Percentiles rank a stretch among this genome's conserved stretches.
These are phyloP conservation scores for Macaca mulatta DNA, from an alignment of 2,113 vertebrate genomes.

Conservation along the genomic window DNA sequence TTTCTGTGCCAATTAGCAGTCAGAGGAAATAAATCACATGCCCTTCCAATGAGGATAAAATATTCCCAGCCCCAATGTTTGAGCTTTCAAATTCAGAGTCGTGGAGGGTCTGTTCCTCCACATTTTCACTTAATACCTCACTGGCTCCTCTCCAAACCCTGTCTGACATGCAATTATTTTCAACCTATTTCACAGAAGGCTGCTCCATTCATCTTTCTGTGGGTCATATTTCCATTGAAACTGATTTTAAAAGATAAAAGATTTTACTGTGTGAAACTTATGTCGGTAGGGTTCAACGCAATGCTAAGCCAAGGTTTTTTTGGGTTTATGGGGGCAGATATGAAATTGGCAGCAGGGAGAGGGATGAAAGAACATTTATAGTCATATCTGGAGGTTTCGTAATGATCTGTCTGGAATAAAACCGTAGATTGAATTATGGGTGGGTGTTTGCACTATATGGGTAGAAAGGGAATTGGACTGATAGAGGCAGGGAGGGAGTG, in stretches of 20 bases:
- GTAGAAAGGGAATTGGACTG: not conserved
- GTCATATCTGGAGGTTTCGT: not conserved
- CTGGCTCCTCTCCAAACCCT: conserved; percentile 64
- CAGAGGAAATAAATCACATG: conserved; percentile 52
- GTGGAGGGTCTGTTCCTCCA: not conserved
- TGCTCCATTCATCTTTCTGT: conserved; percentile 59
- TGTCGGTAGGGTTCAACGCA: not conserved
- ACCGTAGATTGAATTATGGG: not conserved
- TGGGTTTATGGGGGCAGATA: not conserved
- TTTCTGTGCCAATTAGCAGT: conserved; percentile 63
- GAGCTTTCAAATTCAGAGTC: conserved; percentile 54
- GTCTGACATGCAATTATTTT: conserved; percentile 65
- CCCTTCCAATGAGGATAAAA: conserved; percentile 20
- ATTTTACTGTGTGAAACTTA: conserved; percentile 54
- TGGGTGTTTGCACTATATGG: not conserved
- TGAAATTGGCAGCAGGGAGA: not conserved
- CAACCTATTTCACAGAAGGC: conserved; percentile 56
- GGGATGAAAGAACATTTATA: not conserved
- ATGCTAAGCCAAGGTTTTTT: not conserved
- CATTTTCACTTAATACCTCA: conserved; percentile 9
- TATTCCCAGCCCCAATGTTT: not conserved
- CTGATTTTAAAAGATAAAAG: conserved; percentile 38
- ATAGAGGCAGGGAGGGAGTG: not conserved
- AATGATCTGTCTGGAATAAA: not conserved
- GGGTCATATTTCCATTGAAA: conserved; percentile 58